A percentile compares a stretch with the other conserved stretches of the same genome.
Conservation (phyloP, 2,113 vertebrate species). For the Larimichthys crocea region DNA sequence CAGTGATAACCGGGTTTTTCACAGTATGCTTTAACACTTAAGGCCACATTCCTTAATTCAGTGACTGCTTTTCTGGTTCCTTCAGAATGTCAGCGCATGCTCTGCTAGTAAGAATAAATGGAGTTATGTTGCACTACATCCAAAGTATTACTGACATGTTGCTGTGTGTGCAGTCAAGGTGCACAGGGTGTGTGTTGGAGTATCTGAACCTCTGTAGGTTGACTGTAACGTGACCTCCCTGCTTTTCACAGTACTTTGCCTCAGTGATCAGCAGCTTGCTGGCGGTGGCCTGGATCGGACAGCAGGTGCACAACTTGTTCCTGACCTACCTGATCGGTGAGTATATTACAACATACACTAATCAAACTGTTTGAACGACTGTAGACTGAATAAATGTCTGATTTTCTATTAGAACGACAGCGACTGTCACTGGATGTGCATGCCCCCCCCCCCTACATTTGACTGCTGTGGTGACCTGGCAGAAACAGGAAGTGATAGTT, state of each 20-base stretch:
- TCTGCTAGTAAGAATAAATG: background rate
- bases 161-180: background rate
- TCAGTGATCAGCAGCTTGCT: constrained; percentile 91
- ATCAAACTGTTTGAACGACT: background rate
- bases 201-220: background rate
- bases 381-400: too few species aligned
- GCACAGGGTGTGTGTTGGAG: background rate
- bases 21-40: constrained; percentile 1
- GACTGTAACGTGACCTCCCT: constrained; percentile 28
- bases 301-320: constrained; percentile 98
- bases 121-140: background rate
- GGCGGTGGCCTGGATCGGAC: constrained; percentile 94
- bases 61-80: background rate
- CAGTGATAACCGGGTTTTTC: constrained; percentile 23
- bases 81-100: background rate
- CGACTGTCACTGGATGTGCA: too few species aligned
- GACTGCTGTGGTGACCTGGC: background rate
- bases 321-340: constrained; percentile 97
- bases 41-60: background rate
- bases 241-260: constrained; percentile 90
- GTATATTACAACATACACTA: constrained; percentile 50
- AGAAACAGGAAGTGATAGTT: constrained; percentile 17
- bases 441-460: background rate
- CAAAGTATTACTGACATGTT: too few species aligned
- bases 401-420: too few species aligned